Base-by-base conservation (phyloP, 2,797 vertebrate species). In the Ispidina lecontei region DNA sequence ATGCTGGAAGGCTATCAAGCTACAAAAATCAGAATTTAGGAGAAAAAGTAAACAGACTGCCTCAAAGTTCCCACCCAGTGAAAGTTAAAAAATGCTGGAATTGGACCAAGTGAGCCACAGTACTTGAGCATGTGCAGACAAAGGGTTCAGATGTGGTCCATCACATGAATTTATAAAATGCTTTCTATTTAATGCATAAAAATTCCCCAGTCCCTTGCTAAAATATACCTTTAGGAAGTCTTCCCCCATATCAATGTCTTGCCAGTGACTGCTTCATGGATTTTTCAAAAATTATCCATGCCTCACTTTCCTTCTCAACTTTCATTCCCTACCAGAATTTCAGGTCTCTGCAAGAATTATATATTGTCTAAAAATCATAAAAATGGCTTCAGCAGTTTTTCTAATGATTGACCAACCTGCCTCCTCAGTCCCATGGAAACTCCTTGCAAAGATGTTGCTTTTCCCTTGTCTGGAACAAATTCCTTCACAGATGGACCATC, bases 401-500 rank as follows among this genome's bases (percentile, higher is more conserved):
- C 90, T 78, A 95, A 59, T 49, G 84, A 95, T 87, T 82, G 69
- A 97, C 91, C 95, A 97, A 97, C 82, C 95, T 96, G 92, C 85
- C 82, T 58, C 94, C 95, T 95, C 86, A 94, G 95, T 96, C 94
- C 91, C 93, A 94, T 74, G 92, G 95, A 97, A 95, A 91, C 74
- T 89, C 94, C 95, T 91, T 87, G 89, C 92, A 94, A 96, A 93
- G 94, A 96, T 85, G 92, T 90, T 96, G 91, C 84, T 95, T 94
- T 96, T 97, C 95, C 86, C 93, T 94, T 94, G 89, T 94, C 97
- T 98, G 95, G 96, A 97, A 97, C 95, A 97, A 95, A 52, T 94
- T 93, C 84, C 85, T 92, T 95, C 94, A 96, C 97, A 97, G 96
- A 98, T 96, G 97, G 96, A 96, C 97, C 94, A 97, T 97, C 96